These are phyloP conservation scores for Halichoerus grypus DNA, from an alignment of 2,113 vertebrate genomes.

Conservation along the genomic window DNA sequence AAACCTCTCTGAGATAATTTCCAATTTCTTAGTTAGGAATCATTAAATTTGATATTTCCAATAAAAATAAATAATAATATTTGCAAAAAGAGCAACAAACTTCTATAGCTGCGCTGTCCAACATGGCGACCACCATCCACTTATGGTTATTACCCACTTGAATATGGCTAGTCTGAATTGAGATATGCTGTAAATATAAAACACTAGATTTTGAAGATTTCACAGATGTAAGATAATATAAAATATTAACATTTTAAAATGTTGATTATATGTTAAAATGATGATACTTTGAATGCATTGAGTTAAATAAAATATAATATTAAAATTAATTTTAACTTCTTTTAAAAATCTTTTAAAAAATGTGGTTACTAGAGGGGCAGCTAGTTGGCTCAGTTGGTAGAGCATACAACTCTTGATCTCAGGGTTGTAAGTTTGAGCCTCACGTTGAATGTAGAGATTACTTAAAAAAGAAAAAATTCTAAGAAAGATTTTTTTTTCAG, in stretches of 20 bases:
- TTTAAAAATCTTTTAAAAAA: background rate
- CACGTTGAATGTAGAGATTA: background rate
- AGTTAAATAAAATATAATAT: conserved; percentile 17
- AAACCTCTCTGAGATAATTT: background rate
- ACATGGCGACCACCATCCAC: background rate
- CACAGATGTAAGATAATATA: background rate
- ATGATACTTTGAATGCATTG: background rate
- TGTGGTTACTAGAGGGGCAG: background rate
- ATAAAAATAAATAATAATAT: background rate
- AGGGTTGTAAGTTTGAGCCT: background rate
- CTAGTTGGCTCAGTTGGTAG: background rate
- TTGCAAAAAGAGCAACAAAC: background rate
- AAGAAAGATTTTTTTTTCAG: background rate
- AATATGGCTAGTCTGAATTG: background rate
- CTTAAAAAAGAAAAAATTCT: background rate
- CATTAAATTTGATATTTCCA: background rate
- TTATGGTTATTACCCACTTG: background rate
- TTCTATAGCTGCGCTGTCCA: background rate
- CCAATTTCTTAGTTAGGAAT: background rate
- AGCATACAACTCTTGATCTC: background rate
- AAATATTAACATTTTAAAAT: conserved; percentile 14
- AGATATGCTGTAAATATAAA: background rate
- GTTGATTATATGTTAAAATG: background rate
- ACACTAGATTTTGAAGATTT: background rate
- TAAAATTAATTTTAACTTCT: background rate